These are phyloP conservation scores for Sternotherus odoratus DNA, from an alignment of 2,797 vertebrate genomes.

Conservation along the genomic window DNA sequence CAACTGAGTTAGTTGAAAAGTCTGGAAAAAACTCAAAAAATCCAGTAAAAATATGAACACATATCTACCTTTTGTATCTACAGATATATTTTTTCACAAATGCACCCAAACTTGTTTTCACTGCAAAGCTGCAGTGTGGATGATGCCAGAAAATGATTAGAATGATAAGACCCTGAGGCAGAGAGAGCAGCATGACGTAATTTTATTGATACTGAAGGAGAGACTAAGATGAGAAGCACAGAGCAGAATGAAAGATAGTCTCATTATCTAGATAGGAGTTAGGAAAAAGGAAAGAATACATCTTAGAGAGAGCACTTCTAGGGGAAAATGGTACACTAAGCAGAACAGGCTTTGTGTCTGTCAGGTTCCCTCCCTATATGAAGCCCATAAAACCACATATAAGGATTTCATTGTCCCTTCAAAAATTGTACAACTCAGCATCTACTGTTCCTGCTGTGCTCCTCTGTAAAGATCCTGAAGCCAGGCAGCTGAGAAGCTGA, in stretches of 20 bases:
- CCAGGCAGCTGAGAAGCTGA: neutral
- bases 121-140: constrained; percentile 1
- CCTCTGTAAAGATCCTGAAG: neutral
- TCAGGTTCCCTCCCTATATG: neutral
- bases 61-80: neutral
- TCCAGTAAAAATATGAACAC: constrained; percentile 38
- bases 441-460: neutral
- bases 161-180: constrained; percentile 22
- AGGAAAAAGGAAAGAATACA: constrained; percentile 8
- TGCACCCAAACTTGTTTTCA: constrained; percentile 27
- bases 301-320: neutral
- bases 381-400: neutral
- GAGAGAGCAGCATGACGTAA: neutral
- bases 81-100: constrained; percentile 35
- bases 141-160: neutral
- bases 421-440: neutral
- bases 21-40: constrained; percentile 24
- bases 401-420: neutral
- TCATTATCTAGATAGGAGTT: constrained; percentile 26
- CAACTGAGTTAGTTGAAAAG: constrained; percentile 1
- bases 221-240: constrained; percentile 20
- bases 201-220: constrained; percentile 32
- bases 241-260: constrained; percentile 8
- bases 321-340: neutral
- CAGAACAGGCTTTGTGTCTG: neutral